Evolutionary conservation across 2,797 vertebrate genomes (phyloP).

Genomic region (Megalops cyprinoides): DNA sequence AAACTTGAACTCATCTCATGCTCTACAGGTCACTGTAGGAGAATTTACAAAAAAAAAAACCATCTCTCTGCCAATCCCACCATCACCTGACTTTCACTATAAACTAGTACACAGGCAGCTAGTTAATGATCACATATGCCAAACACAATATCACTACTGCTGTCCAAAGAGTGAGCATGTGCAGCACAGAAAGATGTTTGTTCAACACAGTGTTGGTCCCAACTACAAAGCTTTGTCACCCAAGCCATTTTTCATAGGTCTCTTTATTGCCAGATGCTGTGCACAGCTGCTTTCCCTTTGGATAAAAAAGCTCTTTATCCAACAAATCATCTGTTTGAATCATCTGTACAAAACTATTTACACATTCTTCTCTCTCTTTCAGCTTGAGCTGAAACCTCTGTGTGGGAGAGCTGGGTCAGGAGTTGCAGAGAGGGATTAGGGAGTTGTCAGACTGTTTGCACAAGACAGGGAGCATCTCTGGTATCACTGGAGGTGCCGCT

Average conservation of each 20-base stretch:
- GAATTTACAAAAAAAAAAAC: no score
- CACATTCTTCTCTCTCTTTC: neutral
- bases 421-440: neutral
- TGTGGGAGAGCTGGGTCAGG: neutral
- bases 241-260: neutral
- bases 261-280: neutral
- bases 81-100: neutral
- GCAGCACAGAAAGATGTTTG: neutral
- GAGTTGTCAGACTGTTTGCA: neutral
- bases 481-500: neutral
- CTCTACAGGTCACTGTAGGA: neutral
- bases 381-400: neutral
- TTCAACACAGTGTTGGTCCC: neutral
- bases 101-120: no score
- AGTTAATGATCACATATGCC: no score
- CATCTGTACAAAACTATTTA: constrained; percentile 19
- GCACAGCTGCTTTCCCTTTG: neutral
- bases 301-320: neutral
- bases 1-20: neutral
- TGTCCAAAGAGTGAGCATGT: neutral
- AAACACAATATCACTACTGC: no score
- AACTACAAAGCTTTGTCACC: constrained; percentile 7
- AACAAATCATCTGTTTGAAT: neutral
- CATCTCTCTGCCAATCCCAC: neutral
- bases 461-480: neutral